Evolutionary conservation across 2,113 vertebrate genomes (phyloP).

Genomic region (Lophochroa leadbeateri): DNA sequence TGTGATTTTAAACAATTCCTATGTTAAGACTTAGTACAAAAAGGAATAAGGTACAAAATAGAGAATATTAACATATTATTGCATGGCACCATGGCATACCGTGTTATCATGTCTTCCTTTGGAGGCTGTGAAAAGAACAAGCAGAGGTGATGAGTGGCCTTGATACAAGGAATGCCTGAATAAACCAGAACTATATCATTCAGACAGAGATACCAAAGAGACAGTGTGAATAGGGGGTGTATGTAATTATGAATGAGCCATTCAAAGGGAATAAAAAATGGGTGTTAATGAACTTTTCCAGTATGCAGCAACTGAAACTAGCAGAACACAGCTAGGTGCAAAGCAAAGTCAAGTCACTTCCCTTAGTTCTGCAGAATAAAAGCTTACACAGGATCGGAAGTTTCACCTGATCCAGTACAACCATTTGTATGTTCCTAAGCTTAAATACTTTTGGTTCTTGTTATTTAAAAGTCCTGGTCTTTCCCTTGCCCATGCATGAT

Average conservation of each 20-base stretch:
- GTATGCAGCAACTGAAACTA: not conserved
- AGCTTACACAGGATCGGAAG: not conserved
- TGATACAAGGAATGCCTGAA: not conserved
- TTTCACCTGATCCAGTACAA: not conserved
- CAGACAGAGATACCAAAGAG: not conserved
- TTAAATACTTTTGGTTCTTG: not conserved
- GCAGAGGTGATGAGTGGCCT: not conserved
- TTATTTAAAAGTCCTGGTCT: not conserved
- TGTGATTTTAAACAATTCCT: not conserved
- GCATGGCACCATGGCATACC: not conserved
- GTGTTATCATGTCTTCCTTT: not conserved
- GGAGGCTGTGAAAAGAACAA: not conserved
- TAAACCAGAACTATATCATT: rapidly evolving
- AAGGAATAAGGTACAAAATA: not conserved
- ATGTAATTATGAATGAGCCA: not conserved
- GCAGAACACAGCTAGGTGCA: not conserved
- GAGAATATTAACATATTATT: not conserved
- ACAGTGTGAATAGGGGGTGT: rapidly evolving
- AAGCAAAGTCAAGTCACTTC: not conserved
- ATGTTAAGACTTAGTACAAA: not conserved
- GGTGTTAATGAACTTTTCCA: not conserved
- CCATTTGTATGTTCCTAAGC: not conserved
- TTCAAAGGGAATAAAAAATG: not conserved
- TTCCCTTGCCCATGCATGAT: not conserved
- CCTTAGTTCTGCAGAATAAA: not conserved